phyloP scores from a whole-genome alignment of 2,888 invertebrate genomes.

The Strigamia transsilvanica region DNA sequence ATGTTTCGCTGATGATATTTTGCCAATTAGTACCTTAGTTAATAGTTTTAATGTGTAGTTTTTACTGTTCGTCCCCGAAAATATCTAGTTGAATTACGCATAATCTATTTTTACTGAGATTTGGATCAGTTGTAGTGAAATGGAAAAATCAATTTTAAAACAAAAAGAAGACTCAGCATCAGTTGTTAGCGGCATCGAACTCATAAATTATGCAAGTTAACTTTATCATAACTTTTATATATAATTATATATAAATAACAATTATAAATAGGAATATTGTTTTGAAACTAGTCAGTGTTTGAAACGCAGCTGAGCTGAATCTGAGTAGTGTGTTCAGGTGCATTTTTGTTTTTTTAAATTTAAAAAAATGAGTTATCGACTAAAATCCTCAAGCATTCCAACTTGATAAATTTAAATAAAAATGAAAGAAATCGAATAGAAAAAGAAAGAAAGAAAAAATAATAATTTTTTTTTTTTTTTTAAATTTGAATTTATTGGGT shows the following conservation, averaged over 20 bases:
- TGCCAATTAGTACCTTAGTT: background rate
- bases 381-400: slow-evolving; percentile 28
- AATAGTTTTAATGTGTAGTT: background rate
- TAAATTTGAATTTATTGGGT: background rate
- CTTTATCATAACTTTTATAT: slow-evolving; percentile 53
- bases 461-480: no score
- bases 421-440: background rate
- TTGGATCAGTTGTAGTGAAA: background rate
- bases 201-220: slow-evolving; percentile 53
- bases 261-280: slow-evolving; percentile 50
- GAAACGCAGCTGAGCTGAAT: background rate
- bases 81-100: background rate
- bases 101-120: slow-evolving; percentile 14
- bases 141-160: background rate
- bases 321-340: slow-evolving; percentile 50
- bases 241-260: slow-evolving; percentile 25
- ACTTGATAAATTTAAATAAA: background rate
- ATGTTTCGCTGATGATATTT: no score
- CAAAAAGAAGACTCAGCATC: background rate
- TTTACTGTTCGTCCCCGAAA: background rate
- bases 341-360: slow-evolving; percentile 7
- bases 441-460: no score
- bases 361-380: background rate
- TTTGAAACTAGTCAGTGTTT: slow-evolving; percentile 53
- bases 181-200: slow-evolving; percentile 18